Evolutionary conservation across 2,113 vertebrate genomes (phyloP).

Genomic region (Emydocephalus ijimae): DNA sequence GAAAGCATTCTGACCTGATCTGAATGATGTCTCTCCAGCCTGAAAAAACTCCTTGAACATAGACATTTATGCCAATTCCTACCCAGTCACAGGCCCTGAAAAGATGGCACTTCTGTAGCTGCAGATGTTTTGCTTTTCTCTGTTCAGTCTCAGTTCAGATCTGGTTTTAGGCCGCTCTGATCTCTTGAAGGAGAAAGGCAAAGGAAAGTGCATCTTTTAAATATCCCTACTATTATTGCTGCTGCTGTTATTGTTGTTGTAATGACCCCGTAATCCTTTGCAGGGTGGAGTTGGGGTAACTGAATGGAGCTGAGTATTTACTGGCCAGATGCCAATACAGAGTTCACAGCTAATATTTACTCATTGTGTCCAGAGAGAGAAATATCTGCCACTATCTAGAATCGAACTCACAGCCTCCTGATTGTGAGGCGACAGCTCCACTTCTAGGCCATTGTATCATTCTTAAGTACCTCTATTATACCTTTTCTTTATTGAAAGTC

Average conservation of each 20-base stretch:
- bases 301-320: too few species aligned
- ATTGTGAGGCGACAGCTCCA: too few species aligned
- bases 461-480: not conserved
- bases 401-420: too few species aligned
- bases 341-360: too few species aligned
- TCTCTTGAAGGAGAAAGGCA: not conserved
- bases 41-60: not conserved
- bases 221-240: too few species aligned
- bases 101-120: not conserved
- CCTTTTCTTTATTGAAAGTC: not conserved
- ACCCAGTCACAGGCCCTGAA: not conserved
- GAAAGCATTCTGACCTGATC: not conserved
- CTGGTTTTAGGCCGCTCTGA: not conserved
- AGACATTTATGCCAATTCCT: not conserved
- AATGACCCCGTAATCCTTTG: too few species aligned
- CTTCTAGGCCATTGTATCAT: too few species aligned
- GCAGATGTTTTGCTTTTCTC: not conserved
- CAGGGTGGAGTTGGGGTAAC: too few species aligned
- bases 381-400: too few species aligned
- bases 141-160: not conserved
- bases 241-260: too few species aligned
- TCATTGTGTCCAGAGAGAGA: too few species aligned
- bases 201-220: not conserved
- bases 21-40: not conserved
- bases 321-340: too few species aligned